Evolutionary conservation across 1,140 invertebrate species (phyloP).

Genomic region (Nephila pilipes): DNA sequence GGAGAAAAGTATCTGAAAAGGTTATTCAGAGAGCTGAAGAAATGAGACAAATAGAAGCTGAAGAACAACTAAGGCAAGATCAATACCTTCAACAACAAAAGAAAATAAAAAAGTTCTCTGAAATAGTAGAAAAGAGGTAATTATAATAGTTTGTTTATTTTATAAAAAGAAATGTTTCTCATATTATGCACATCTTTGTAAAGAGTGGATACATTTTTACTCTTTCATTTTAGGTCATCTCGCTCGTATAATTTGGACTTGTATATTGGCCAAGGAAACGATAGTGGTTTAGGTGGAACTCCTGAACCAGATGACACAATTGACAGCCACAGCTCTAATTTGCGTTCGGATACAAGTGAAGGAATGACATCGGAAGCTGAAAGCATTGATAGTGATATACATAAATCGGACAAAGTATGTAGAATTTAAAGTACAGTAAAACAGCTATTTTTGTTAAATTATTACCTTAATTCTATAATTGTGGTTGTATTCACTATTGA

Average conservation of each 20-base stretch:
- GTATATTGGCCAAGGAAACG: constrained; percentile 68
- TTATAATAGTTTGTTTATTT: neutral
- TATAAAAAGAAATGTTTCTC: neutral
- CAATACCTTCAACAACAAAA: constrained; percentile 82
- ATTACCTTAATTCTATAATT: neutral
- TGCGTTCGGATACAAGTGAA: constrained; percentile 69
- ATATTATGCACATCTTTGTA: neutral
- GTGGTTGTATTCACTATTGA: neutral
- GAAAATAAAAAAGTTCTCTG: constrained; percentile 94
- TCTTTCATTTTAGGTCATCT: constrained; percentile 40
- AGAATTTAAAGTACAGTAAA: no score
- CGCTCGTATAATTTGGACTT: constrained; percentile 61
- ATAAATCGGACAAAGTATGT: constrained; percentile 69
- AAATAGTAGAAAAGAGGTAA: constrained; percentile 95
- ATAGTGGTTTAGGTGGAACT: constrained; percentile 70
- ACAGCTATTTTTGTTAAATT: no score
- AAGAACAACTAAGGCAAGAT: constrained; percentile 89
- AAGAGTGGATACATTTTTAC: no score
- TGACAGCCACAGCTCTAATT: constrained; percentile 38
- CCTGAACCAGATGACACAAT: constrained; percentile 70
- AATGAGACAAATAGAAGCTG: constrained; percentile 91
- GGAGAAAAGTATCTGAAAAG: constrained; percentile 91
- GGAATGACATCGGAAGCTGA: constrained; percentile 72
- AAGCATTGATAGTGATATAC: constrained; percentile 67
- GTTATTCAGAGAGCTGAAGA: constrained; percentile 93